Base-by-base conservation (phyloP, 2,888 invertebrate species). In the Agrenia bidenticulata region DNA sequence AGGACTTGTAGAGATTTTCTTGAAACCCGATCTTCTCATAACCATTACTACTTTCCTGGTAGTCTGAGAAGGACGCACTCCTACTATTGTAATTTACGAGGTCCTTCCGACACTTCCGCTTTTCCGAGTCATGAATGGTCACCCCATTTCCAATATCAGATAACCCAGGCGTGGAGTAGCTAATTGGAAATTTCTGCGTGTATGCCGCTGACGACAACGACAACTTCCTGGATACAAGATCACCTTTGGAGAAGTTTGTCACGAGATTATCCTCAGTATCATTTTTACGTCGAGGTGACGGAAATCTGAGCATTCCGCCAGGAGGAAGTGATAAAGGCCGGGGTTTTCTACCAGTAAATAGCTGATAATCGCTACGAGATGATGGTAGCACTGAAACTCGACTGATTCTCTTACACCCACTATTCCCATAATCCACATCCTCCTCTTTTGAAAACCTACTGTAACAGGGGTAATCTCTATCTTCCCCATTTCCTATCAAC, bases 101-200 rank as follows among this genome's bases (percentile, higher is more conserved):
- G 2, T 55, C 37, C 19, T 26, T 32, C 24, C 5, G 55, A 15
- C n/a, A 45, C 19, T 45, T 45, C 45, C 45, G 5, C 19, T 19
- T 19, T 45, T 45, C 45, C 45, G 5, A 5, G n/a, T 15, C 19
- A 17, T 15, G 9, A 5, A 15, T 45, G n/a, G 15, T 11, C 2
- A 5, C 4, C n/a, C 19, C 19, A 21, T 23, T 23, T 32, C 24
- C 19, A 32, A 17, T 13, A 9, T 57, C 41, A 4, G 41, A 57
- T 23, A 57, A 41, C 5, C 57, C 57, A 17, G 73, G 73, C 51
- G 73, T 73, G 41, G 70, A 73, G 63, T 73, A 73, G 62, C 70
- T 70, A 66, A 73, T 69, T 50, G 73, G 73, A 37, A 73, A 73
- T 58, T 72, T 73, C 63, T 72, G 70, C 56, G 72, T 73, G 70